phyloP scores from a whole-genome alignment of 1,140 invertebrate genomes.

The Acromyrmex echinatior region DNA sequence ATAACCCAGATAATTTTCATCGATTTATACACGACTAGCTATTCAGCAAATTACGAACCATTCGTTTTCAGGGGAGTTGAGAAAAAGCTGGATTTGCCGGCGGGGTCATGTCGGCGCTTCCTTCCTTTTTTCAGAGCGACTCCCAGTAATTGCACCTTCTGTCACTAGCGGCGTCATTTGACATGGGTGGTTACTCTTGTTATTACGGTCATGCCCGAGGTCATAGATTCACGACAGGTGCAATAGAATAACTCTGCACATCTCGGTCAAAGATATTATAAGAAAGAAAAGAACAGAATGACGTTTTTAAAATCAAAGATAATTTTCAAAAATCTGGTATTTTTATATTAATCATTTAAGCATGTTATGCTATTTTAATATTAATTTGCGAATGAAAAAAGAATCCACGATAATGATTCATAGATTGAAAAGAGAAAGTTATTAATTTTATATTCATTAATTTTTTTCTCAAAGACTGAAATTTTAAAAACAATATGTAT shows the following conservation, averaged over 20 bases:
- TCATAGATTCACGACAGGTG: constrained; percentile 17
- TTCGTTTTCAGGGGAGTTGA: constrained; percentile 59
- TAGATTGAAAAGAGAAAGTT: neutral
- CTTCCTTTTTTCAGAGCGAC: neutral
- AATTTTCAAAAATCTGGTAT: neutral
- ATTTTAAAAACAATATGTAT: neutral
- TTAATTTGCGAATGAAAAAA: neutral
- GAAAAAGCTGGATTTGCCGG: constrained; percentile 52
- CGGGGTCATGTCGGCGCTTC: neutral
- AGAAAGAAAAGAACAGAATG: neutral
- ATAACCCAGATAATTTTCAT: constrained; percentile 67
- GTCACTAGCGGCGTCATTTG: constrained; percentile 52
- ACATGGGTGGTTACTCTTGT: constrained; percentile 49
- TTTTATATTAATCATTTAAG: constrained; percentile 9
- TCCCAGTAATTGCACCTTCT: constrained; percentile 58
- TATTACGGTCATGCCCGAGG: constrained; percentile 9
- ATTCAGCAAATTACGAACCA: constrained; percentile 62
- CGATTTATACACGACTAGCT: constrained; percentile 65
- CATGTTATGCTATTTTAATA: no score
- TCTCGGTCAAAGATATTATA: neutral
- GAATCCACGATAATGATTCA: neutral
- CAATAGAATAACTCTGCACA: constrained; percentile 16
- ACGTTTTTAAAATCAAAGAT: neutral
- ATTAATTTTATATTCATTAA: neutral
- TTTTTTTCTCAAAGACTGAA: neutral